Evolutionary conservation across 1,140 invertebrate species (phyloP).

Genomic region (Acromyrmex heyeri): DNA sequence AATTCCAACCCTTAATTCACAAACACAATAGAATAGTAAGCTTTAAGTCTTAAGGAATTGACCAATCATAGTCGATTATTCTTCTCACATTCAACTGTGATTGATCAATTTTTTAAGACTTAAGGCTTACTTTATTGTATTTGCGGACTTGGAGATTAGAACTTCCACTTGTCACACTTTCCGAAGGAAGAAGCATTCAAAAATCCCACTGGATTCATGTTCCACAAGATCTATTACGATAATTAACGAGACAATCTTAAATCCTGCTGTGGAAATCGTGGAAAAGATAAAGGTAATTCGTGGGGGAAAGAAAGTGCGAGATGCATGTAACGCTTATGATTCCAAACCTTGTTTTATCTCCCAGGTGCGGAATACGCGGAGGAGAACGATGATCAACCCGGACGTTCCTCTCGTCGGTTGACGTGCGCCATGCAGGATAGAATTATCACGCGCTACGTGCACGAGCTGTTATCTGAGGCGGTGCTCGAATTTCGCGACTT

Average conservation of each 20-base stretch:
- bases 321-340: background rate
- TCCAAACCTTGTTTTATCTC: background rate
- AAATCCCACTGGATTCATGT: background rate
- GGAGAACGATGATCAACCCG: background rate
- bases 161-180: background rate
- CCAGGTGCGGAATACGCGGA: background rate
- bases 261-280: background rate
- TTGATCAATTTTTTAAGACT: too few species aligned
- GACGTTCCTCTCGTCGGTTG: background rate
- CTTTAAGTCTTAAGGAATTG: too few species aligned
- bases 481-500: conserved; percentile 20
- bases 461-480: background rate
- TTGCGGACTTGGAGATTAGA: too few species aligned
- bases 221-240: background rate
- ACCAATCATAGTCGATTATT: too few species aligned
- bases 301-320: too few species aligned
- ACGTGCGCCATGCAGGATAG: background rate
- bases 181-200: background rate
- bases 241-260: too few species aligned
- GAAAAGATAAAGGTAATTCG: background rate
- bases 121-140: too few species aligned
- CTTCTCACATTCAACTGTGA: too few species aligned
- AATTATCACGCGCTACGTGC: background rate
- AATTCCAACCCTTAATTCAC: too few species aligned
- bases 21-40: too few species aligned